Base-by-base conservation (phyloP, 35 echinoderm and acorn worm species). In the Apostichopus parvimensis region DNA sequence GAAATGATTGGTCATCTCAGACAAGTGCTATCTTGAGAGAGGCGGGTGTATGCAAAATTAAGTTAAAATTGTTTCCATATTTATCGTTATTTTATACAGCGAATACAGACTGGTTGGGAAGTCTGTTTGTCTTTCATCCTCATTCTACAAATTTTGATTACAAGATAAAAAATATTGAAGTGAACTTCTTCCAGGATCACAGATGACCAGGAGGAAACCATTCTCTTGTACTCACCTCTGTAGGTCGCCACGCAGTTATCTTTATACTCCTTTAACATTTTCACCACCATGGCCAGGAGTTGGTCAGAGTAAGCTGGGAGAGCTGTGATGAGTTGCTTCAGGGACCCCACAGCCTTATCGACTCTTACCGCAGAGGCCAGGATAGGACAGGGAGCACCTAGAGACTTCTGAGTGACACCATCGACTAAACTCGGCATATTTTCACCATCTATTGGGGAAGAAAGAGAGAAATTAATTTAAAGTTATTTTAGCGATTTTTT, bases 241-340 rank as follows among this genome's bases (percentile, higher is more conserved):
- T 99, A 99, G 1, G 90, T 95, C 4, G 95, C 95, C 84, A 93
- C 73, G 62, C 97, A 99, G 18, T 93, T 99, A 65, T 99, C 97
- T 89, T 99, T 99, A 77, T 99, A 99, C 84, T 96, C 97, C 91
- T 96, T 93, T 25, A 99, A 76, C 55, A 99, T 93, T 22, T 96
- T 96, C 24, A 95, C 95, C 58, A 99, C 88, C 97, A 99, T 99
- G 13, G 93, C 88, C 1, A 99, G 93, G 82, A 99, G 95, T 82
- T 99, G 97, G 53, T 99, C 97, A 73, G 97, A 93, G 56, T 99
- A 99, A 9, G 93, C 94, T n/a, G 97, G 97, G 17, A 99, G 82
- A 64, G 92, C 93, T 21, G 82, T 93, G 86, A 94, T 96, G 24
- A 99, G 87, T 45, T 99, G 93, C 70, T 90, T 91, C 21, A 99